Evolutionary conservation across 37 sponge, comb jelly and placozoan genomes (phyloP).

Genomic region (Bolinopsis microptera): DNA sequence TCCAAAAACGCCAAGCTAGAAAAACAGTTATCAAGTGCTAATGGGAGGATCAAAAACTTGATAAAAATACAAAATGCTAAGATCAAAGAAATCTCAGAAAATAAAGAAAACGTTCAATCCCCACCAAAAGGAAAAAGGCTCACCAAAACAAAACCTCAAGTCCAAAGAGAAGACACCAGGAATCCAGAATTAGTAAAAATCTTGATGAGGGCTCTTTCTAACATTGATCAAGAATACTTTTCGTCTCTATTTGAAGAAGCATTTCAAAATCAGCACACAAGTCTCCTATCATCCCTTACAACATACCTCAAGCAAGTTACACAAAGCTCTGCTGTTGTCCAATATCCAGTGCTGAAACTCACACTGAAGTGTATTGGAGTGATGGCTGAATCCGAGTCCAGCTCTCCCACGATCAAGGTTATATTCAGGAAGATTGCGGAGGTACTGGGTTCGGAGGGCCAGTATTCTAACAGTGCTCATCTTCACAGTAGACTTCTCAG

Average conservation of each 20-base stretch:
- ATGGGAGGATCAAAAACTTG: slow-evolving; percentile 3
- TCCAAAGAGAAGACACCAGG: neutral
- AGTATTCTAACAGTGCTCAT: neutral
- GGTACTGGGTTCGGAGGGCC: neutral
- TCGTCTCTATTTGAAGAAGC: neutral
- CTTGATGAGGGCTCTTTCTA: neutral
- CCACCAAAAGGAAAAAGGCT: neutral
- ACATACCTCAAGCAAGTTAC: neutral
- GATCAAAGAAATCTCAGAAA: neutral
- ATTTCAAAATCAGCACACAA: neutral
- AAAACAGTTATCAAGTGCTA: slow-evolving; percentile 8
- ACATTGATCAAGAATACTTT: neutral
- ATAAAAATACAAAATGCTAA: neutral
- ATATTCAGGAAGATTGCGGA: slow-evolving; percentile 3
- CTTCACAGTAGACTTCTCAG: slow-evolving; percentile 4
- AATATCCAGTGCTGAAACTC: neutral
- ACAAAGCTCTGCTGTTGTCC: neutral
- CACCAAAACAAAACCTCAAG: neutral
- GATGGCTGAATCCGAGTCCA: neutral
- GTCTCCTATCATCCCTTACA: neutral
- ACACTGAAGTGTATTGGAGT: slow-evolving; percentile 1
- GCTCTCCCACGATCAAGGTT: neutral
- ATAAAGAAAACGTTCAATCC: neutral
- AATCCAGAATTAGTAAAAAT: neutral
- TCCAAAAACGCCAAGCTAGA: neutral